A percentile compares a stretch with the other conserved stretches of the same genome.
Conservation (phyloP, 2,113 vertebrate species). For the Phocoena sinus region DNA sequence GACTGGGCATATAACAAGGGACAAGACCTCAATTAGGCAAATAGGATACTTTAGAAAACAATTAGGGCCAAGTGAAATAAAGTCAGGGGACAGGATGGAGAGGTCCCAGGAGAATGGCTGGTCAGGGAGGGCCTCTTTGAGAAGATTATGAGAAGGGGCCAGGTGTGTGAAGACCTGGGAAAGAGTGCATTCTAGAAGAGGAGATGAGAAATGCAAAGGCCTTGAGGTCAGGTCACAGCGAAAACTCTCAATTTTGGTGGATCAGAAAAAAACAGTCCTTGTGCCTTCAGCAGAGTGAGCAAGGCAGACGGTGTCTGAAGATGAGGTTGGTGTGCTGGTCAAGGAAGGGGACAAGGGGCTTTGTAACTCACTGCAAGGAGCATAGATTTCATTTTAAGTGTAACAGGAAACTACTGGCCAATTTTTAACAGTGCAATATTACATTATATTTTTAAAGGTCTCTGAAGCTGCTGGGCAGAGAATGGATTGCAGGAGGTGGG, state of each 20-base stretch:
- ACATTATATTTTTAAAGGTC: background rate
- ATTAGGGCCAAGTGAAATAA: background rate
- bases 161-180: background rate
- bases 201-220: background rate
- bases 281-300: background rate
- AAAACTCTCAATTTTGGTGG: background rate
- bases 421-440: background rate
- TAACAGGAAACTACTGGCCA: background rate
- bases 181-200: background rate
- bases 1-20: background rate
- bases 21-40: background rate
- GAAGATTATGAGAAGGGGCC: background rate
- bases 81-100: accelerated
- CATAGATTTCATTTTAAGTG: too few relatives aligned
- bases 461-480: background rate
- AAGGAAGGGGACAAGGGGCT: background rate
- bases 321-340: background rate
- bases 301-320: background rate
- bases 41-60: background rate
- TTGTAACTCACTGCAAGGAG: background rate
- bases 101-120: background rate
- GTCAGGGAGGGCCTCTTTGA: background rate
- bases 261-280: background rate
- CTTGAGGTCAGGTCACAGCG: background rate
- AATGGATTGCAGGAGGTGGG: background rate